Evolutionary conservation across 2,888 invertebrate species (phyloP), one percentile per base, ranked within the genome.

Genomic region (Cheilosia soror): DNA sequence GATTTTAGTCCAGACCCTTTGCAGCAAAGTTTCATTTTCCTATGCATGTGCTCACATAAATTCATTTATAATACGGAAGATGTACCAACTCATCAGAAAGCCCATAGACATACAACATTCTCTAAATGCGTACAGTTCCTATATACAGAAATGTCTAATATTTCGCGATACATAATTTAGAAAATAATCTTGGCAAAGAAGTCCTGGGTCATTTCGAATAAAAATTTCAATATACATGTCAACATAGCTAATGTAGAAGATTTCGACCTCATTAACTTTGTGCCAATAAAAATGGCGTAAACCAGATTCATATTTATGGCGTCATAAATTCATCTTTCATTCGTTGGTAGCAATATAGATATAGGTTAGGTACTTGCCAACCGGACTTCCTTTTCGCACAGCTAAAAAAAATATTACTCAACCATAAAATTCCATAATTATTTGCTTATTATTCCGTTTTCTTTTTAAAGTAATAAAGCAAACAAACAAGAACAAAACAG

Each of bases 251-350:
- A 57, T 66, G 11, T 13, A 9, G 13, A 44, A 68, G 51, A 66
- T 68, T 68, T 60, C 15, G 69, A 62, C 68, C 69, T 62, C 68
- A 77, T 77, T 69, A 62, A 68, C 69, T 53, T 53, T 27, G 11
- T 57, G 40, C 69, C 44, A 77, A 69, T 77, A 77, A 77, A 77
- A 69, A 47, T 29, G 68, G 29, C 55, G 20, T 77, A 77, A 77
- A 69, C 68, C 55, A 69, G 33, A 62, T 27, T 77, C 77, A 69
- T 69, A 15, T 77, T 77, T 77, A 77, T 47, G 69, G 37, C 51
- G 25, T 53, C 60, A 68, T 68, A 68, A 76, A 76, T 53, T 55
- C 62, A 44, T 57, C 9, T 40, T 49, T 49, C 27, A 47, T 20
- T 20, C 15, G 47, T 7, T 7, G 47, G 2, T 5, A 37, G 37